Evolutionary conservation across 2,113 vertebrate genomes (phyloP), one percentile per base, ranked within the genome.

Genomic region (Dendropsophus ebraccatus): DNA sequence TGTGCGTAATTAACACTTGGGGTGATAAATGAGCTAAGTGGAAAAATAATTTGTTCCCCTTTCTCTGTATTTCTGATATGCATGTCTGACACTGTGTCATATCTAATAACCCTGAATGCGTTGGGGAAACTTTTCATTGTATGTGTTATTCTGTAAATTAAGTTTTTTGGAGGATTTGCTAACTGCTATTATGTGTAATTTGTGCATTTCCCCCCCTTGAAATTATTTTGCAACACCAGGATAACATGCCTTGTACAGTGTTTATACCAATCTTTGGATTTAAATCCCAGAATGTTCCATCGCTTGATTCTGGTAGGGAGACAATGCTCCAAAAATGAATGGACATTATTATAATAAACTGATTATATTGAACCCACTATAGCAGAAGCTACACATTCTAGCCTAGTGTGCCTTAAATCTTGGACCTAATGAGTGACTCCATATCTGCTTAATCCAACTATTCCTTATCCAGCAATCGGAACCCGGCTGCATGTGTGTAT

Each of bases 1-100:
- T 6, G 8, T 32, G 62, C 30, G 19, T 82, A 82, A 82, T 82
- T 70, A 82, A 35, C 80, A 82, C 37, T 35, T 16, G 23, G 16
- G 49, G 52, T 47, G 58, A 81, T 70, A 75, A 25, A 75, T 50
- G 23, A 45, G 70, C 23, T 49, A 75, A 49, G 72, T 25, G 45
- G 45, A 28, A 49, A 32, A 75, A 49, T 75, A 13, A 49, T 67
- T 30, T n/a, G 41, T 8, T 16, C 19, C 41, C 21, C 17, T 13
- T 28, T 49, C 41, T 49, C 12, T 25, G 12, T 28, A 25, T n/a
- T 45, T 12, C 9, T 45, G 35, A 74, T 12, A 19, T 72, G 17
- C 14, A 28, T 73, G 70, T 45, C 72, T 75, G 23, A 49, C 72
- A 28, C 72, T 5, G 3, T 49, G 72, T 75, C 72, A 75, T 47